Base-by-base conservation (phyloP, 2,888 invertebrate genomes). In the Nesidiocoris tenuis region DNA sequence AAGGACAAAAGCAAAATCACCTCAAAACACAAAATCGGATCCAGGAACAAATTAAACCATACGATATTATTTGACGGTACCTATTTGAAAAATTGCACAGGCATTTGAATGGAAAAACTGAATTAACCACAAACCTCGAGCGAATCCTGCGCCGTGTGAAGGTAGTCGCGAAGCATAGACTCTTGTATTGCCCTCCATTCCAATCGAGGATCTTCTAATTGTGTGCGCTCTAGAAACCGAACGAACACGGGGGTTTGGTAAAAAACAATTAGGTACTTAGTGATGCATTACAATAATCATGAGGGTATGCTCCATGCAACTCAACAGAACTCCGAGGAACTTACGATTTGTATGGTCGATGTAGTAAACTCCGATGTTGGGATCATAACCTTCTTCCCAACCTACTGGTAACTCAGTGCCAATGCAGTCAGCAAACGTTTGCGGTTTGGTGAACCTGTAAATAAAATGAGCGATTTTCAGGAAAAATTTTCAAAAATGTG, bases 111-210 rank as follows among this genome's bases (percentile, higher is more conserved):
- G 22, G 18, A 21, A 17, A 63, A 23, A 63, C 7, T 2, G n/a
- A 59, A 16, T 24, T 24, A 3, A 70, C 24, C 9, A 57, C 54
- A 87, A 83, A 94, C 95, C 89, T 95, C 94, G 84, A 98, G 87
- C 83, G 95, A 95, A 86, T 96, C 95, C 87, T 96, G 94, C 79
- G 98, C 97, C 79, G 95, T 95, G 82, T 92, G 92, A 83, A 98
- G 90, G 87, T 98, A 98, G 83, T 97, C 96, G 84, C 95, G 90
- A 84, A 98, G 88, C 98, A 98, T 98, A 80, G 91, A 92, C 87
- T 98, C 96, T 86, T 98, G 98, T 82, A 96, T 92, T 82, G 91
- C 92, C 83, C 96, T 90, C 97, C 97, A 98, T 90, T 96, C 96
- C 86, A 94, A 89, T 82, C 97, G 88, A 79, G 98, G 98, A 86